These are phyloP conservation scores for Silurus meridionalis DNA, from an alignment of 2,113 vertebrate species.

Conservation along the genomic window DNA sequence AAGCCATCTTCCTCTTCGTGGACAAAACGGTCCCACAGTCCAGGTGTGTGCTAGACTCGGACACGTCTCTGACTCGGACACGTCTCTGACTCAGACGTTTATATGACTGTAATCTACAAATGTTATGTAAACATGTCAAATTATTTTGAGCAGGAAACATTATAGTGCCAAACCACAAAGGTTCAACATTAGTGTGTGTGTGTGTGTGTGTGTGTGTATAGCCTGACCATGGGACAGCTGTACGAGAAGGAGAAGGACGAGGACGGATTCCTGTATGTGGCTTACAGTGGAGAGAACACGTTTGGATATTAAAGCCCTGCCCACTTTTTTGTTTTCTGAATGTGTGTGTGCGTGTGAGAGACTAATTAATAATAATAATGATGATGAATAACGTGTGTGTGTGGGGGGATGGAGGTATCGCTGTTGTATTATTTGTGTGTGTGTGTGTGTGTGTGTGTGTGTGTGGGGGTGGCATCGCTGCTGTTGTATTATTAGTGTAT, in stretches of 20 bases:
- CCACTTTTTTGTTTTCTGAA: constrained; percentile 46
- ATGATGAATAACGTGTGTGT: neutral
- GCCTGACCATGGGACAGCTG: constrained; percentile 97
- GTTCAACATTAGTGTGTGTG: constrained; percentile 3
- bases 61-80: neutral
- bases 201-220: constrained; percentile 60
- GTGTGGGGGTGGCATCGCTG: neutral
- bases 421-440: neutral
- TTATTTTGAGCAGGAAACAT: neutral
- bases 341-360: constrained; percentile 12
- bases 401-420: neutral
- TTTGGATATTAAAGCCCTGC: constrained; percentile 78
- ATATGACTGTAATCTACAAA: neutral
- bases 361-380: neutral
- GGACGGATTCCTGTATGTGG: constrained; percentile 96
- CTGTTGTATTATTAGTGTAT: neutral
- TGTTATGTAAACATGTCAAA: neutral
- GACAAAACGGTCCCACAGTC: constrained; percentile 99
- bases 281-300: constrained; percentile 97
- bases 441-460: neutral
- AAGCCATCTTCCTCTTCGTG: constrained; percentile 98
- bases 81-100: neutral
- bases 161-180: no score
- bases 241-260: constrained; percentile 98
- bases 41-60: constrained; percentile 76